These are phyloP conservation scores for Melitaea athalia DNA, from an alignment of 2,888 invertebrate species.

Conservation along the genomic window DNA sequence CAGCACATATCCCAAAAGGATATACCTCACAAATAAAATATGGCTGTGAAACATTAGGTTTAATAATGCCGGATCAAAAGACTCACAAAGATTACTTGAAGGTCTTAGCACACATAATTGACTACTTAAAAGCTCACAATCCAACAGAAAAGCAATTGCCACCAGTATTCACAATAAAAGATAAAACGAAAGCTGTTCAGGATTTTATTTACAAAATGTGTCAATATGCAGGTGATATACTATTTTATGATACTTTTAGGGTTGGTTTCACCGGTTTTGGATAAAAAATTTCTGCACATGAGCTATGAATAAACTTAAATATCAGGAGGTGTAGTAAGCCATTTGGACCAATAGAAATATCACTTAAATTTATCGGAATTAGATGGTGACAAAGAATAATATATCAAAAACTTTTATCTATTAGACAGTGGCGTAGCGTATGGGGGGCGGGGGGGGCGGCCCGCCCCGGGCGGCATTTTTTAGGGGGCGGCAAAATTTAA, in stretches of 20 bases:
- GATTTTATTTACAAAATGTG: constrained; percentile 66
- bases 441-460: too few relatives aligned
- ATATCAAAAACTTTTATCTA: too few relatives aligned
- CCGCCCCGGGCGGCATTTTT: too few relatives aligned
- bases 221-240: constrained; percentile 51
- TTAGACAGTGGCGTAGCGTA: too few relatives aligned
- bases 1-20: constrained; percentile 64
- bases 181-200: constrained; percentile 54
- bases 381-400: too few relatives aligned
- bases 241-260: not conserved
- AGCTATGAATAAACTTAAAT: too few relatives aligned
- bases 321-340: too few relatives aligned
- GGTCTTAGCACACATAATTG: constrained; percentile 61
- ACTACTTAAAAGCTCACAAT: constrained; percentile 58
- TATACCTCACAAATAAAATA: constrained; percentile 64
- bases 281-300: not conserved
- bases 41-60: constrained; percentile 52
- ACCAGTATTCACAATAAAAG: constrained; percentile 65
- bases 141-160: constrained; percentile 48
- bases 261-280: too few relatives aligned
- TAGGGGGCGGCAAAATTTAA: too few relatives aligned
- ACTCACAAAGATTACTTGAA: constrained; percentile 51
- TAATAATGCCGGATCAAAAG: constrained; percentile 58
- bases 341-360: too few relatives aligned
- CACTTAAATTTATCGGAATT: too few relatives aligned